Evolutionary conservation across 2,797 vertebrate species (phyloP), one percentile per base, ranked within the genome.

Genomic region (Babyrousa celebensis): DNA sequence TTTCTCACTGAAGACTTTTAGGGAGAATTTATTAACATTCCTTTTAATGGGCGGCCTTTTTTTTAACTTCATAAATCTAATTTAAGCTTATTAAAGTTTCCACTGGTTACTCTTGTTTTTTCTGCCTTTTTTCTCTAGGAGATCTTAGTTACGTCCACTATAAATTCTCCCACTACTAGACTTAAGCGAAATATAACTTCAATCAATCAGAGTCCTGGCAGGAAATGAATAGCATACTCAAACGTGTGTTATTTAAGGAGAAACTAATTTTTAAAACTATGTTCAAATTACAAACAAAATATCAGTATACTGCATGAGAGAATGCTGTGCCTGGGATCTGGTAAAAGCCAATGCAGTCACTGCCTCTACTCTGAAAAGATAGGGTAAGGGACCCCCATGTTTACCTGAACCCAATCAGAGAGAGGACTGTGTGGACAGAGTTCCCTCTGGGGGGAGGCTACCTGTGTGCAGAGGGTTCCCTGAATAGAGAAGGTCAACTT

Each of bases 41-140:
- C 36, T n/a, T 48, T 62, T 21, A 29, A 8, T 52, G 5, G 62
- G 18, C 12, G 62, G 11, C 3, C 18, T 62, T 56, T 27, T 27
- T 58, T 18, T 58, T 60, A 60, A 48, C 43, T 48, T 48, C 43
- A 48, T 48, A 83, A 86, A 86, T 62, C 23, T 70, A 58, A 96
- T 65, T 32, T 94, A 94, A 71, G 52, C 15, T 68, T 67, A 80
- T 29, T 75, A 67, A 87, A 70, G 14, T 18, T 84, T 92, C 74
- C 32, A 43, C 11, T 60, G 48, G 17, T 43, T 25, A 48, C 20
- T 82, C 52, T 77, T 32, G 40, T 1, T 25, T 93, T 87, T 52
- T 40, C 21, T 88, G 17, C 25, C n/a, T 29, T 29, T 77, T 89
- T 70, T 67, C 48, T 58, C 83, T 63, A 6, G 67, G 11, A 89